Evolutionary conservation across 2,888 invertebrate genomes (phyloP).

Genomic region (Perizoma flavofasciatum): DNA sequence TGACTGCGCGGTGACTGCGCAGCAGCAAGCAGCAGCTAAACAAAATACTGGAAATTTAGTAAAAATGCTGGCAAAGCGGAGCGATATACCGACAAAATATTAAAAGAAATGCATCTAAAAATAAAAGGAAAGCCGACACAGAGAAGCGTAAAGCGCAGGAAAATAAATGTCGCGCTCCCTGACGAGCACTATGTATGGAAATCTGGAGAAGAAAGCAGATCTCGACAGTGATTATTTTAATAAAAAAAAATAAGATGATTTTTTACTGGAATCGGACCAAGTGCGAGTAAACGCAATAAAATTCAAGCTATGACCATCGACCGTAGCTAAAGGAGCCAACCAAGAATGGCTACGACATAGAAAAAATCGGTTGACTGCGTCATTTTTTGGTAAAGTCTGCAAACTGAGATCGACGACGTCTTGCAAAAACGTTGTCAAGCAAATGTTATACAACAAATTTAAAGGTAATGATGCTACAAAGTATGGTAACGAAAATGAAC

Average conservation of each 20-base stretch:
- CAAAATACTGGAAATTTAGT: neutral
- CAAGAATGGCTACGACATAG: neutral
- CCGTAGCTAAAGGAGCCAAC: neutral
- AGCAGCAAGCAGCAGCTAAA: too few species aligned
- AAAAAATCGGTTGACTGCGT: conserved; percentile 10
- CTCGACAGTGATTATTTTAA: neutral
- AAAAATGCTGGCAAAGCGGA: neutral
- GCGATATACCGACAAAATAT: neutral
- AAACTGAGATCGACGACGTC: conserved; percentile 6
- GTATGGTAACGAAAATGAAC: conserved; percentile 9
- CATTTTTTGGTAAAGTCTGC: conserved; percentile 14
- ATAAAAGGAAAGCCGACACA: neutral
- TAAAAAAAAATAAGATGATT: neutral
- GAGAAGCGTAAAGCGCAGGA: neutral
- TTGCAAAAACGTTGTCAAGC: neutral
- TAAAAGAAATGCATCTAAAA: neutral
- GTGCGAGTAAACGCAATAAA: neutral
- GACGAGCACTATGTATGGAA: conserved; percentile 9
- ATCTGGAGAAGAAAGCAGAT: neutral
- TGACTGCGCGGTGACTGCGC: too few species aligned
- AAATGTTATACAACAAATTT: conserved; percentile 12
- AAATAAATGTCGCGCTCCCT: neutral
- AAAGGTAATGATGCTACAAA: conserved; percentile 10
- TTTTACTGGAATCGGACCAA: neutral
- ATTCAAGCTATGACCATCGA: neutral